Conservation (phyloP, 1,140 invertebrate species). For the Drosophila simulans region DNA sequence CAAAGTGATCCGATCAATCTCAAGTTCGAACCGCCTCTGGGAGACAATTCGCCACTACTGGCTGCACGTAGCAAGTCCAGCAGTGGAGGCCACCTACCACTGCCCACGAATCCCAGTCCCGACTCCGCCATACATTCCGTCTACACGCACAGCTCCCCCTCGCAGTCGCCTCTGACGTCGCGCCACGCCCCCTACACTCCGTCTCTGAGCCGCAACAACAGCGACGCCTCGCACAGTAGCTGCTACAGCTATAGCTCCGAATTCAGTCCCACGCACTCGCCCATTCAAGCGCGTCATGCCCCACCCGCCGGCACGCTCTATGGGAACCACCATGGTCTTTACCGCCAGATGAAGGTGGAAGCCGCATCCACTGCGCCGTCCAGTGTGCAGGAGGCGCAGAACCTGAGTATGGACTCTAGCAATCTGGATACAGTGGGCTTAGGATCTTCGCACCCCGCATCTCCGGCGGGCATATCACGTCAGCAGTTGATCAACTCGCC, state of each 20-base stretch:
- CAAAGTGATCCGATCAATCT: constrained; percentile 84
- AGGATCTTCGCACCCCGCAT: constrained; percentile 56
- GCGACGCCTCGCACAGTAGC: constrained; percentile 93
- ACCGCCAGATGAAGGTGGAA: constrained; percentile 83
- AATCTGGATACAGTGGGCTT: constrained; percentile 24
- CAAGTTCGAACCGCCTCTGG: constrained; percentile 74
- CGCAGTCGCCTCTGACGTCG: constrained; percentile 93
- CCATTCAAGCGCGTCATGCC: constrained; percentile 88
- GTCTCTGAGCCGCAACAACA: constrained; percentile 94
- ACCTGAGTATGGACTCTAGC: constrained; percentile 68
- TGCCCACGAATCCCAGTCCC: constrained; percentile 90
- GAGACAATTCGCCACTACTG: constrained; percentile 68
- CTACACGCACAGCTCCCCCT: constrained; percentile 91
- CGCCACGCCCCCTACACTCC: constrained; percentile 92
- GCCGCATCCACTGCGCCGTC: constrained; percentile 10
- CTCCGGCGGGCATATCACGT: constrained; percentile 91
- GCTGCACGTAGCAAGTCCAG: constrained; percentile 72
- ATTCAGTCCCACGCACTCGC: constrained; percentile 93
- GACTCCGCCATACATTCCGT: constrained; percentile 95
- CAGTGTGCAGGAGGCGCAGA: constrained; percentile 65
- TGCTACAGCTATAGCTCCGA: constrained; percentile 92
- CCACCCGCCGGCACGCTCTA: constrained; percentile 48
- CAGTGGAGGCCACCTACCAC: constrained; percentile 75
- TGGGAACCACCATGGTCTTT: constrained; percentile 85
- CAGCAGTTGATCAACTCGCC: constrained; percentile 93